phyloP scores from a whole-genome alignment of 1,140 invertebrate species.

The Odontomachus brunneus region DNA sequence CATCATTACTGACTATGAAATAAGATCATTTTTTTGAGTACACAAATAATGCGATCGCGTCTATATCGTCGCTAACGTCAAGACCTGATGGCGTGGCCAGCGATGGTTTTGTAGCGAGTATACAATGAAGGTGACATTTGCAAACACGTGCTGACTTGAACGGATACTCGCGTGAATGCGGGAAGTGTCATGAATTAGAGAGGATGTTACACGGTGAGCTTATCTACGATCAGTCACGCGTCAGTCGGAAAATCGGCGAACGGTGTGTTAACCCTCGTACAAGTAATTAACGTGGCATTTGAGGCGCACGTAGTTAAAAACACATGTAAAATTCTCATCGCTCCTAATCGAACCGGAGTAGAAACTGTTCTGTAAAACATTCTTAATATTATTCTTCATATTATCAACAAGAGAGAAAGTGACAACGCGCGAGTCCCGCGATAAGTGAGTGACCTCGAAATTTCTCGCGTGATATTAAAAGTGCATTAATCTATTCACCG shows the following conservation, averaged over 20 bases:
- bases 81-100: too few relatives aligned
- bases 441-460: not conserved
- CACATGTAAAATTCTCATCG: too few relatives aligned
- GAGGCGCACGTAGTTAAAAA: conserved; percentile 1
- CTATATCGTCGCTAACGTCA: too few relatives aligned
- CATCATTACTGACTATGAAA: too few relatives aligned
- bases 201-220: conserved; percentile 20
- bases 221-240: conserved; percentile 53
- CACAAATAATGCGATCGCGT: too few relatives aligned
- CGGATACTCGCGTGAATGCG: conserved; percentile 2
- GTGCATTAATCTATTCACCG: not conserved
- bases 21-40: too few relatives aligned
- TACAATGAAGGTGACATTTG: not conserved
- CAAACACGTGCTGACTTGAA: not conserved
- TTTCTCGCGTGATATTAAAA: not conserved
- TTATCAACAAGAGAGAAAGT: not conserved
- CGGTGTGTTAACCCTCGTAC: conserved; percentile 9
- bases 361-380: not conserved
- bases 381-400: not conserved
- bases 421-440: not conserved
- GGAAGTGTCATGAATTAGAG: conserved; percentile 39
- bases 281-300: conserved; percentile 24
- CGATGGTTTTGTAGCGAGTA: too few relatives aligned
- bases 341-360: too few relatives aligned
- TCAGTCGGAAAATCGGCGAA: conserved; percentile 27